A percentile compares a stretch with the other conserved stretches of the same genome.
Evolutionary conservation across 1,140 invertebrate species (phyloP).

Genomic region (Drosophila simulans): DNA sequence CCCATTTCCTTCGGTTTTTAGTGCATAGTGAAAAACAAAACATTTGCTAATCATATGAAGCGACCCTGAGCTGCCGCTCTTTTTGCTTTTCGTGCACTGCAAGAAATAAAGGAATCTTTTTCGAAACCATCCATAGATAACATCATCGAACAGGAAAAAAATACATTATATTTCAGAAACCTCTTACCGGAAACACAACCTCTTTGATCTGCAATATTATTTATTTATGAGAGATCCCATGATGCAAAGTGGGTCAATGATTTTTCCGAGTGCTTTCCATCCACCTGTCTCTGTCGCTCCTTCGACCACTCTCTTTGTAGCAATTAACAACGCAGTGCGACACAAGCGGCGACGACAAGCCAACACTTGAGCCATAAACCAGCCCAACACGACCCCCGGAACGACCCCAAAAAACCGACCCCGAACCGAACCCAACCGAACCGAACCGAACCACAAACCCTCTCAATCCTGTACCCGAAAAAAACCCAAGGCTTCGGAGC

Average conservation of each 20-base stretch:
- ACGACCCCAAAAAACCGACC: constrained; percentile 56
- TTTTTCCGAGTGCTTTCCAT: constrained; percentile 20
- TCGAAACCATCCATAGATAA: background rate
- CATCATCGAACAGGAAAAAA: too few relatives aligned
- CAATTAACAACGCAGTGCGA: constrained; percentile 77
- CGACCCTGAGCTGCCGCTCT: constrained; percentile 16
- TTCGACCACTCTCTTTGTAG: constrained; percentile 26
- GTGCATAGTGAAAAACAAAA: constrained; percentile 79
- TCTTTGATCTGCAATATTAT: too few relatives aligned
- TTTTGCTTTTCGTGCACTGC: constrained; percentile 6
- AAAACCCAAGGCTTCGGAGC: constrained; percentile 7
- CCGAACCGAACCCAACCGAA: background rate
- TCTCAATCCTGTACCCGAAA: background rate
- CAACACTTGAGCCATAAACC: constrained; percentile 77
- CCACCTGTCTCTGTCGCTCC: constrained; percentile 16
- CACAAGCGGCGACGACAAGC: constrained; percentile 58
- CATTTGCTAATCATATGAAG: constrained; percentile 80
- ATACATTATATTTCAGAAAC: background rate
- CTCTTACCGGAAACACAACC: too few relatives aligned
- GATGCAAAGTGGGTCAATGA: background rate
- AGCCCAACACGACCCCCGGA: constrained; percentile 58
- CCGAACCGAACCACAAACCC: background rate
- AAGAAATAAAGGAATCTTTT: constrained; percentile 5
- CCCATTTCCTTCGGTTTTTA: constrained; percentile 61
- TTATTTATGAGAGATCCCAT: too few relatives aligned